Evolutionary conservation across 2,888 invertebrate species (phyloP).

Genomic region (Eupithecia subfuscata): DNA sequence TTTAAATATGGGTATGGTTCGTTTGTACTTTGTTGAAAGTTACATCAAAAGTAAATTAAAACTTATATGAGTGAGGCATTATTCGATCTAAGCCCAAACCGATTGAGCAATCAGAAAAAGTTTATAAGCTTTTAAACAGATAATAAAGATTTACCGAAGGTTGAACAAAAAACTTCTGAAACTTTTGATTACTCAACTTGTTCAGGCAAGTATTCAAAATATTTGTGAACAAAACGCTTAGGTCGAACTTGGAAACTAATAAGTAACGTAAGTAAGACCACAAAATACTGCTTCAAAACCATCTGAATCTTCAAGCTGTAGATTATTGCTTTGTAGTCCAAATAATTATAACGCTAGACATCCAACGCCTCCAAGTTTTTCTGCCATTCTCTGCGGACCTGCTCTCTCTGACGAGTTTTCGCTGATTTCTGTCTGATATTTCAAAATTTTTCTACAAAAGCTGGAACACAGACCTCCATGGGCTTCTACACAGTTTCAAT

Average conservation of each 20-base stretch:
- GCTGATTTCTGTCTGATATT: too few relatives aligned
- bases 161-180: conserved; percentile 8
- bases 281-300: neutral
- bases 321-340: neutral
- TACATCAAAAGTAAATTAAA: neutral
- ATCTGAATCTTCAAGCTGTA: neutral
- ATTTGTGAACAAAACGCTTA: conserved; percentile 30
- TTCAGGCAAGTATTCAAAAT: conserved; percentile 33
- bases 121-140: conserved; percentile 2
- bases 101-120: neutral
- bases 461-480: too few relatives aligned
- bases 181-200: conserved; percentile 16
- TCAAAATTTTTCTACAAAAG: too few relatives aligned
- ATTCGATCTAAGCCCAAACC: conserved; percentile 5
- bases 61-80: neutral
- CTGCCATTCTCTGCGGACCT: neutral
- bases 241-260: conserved; percentile 78
- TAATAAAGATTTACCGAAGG: conserved; percentile 4
- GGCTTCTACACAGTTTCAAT: too few relatives aligned
- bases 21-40: neutral
- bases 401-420: too few relatives aligned
- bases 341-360: neutral
- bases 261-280: conserved; percentile 67
- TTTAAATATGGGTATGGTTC: too few relatives aligned
- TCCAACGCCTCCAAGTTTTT: neutral